Evolutionary conservation across 2,888 invertebrate species (phyloP).

Genomic region (Tineola bisselliella): DNA sequence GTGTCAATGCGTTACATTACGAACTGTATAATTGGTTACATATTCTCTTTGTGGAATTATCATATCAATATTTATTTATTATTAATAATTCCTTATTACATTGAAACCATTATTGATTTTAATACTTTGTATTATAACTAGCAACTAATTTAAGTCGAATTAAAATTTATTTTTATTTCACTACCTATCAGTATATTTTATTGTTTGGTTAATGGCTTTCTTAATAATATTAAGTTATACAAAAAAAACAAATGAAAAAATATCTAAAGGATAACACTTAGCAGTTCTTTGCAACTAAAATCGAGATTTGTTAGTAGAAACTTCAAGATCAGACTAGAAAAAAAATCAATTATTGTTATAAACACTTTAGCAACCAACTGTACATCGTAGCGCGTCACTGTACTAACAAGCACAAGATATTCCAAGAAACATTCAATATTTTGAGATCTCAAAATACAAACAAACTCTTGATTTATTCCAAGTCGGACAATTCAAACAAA

Average conservation of each 20-base stretch:
- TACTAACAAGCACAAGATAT: conserved; percentile 30
- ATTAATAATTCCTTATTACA: no score
- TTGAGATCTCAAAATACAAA: conserved; percentile 52
- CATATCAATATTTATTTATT: background rate
- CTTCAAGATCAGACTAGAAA: no score
- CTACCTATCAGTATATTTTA: no score
- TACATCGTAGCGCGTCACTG: conserved; percentile 19
- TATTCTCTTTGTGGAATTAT: background rate
- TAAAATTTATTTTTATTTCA: no score
- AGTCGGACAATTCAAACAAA: conserved; percentile 19
- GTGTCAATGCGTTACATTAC: conserved; percentile 39
- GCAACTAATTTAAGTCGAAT: no score
- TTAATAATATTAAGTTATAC: no score
- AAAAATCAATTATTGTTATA: background rate
- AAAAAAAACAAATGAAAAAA: background rate
- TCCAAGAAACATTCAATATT: conserved; percentile 49
- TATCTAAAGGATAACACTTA: background rate
- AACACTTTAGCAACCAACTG: background rate
- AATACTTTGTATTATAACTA: no score
- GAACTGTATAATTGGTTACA: conserved; percentile 15
- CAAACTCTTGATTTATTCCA: conserved; percentile 42
- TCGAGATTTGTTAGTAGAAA: no score
- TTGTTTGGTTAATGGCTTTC: no score
- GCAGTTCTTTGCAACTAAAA: no score
- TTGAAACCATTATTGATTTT: no score